These are phyloP conservation scores for Strix uralensis DNA, from an alignment of 2,113 vertebrate genomes.

Conservation along the genomic window DNA sequence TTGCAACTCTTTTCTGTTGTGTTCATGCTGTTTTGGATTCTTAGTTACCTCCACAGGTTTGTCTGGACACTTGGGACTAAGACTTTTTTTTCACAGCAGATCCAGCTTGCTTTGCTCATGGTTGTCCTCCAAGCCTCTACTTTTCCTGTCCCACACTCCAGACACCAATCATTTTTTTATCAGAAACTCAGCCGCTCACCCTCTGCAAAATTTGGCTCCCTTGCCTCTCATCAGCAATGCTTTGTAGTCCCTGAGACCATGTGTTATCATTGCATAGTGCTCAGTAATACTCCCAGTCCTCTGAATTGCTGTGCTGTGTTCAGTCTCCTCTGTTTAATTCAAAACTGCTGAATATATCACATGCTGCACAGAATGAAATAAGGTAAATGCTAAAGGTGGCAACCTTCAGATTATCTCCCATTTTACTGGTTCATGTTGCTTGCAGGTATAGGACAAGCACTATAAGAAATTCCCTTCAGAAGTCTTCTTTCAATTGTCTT, in stretches of 20 bases:
- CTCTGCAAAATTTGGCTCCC: background rate
- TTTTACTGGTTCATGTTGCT: background rate
- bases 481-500: background rate
- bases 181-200: background rate
- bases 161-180: background rate
- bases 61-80: background rate
- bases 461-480: background rate
- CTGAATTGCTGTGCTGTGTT: background rate
- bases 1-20: background rate
- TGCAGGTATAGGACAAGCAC: background rate
- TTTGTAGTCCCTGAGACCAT: background rate
- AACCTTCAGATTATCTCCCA: background rate
- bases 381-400: background rate
- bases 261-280: background rate
- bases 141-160: background rate
- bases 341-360: background rate
- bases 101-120: background rate
- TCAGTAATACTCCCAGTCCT: background rate
- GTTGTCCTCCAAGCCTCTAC: fast-evolving
- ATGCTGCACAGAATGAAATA: background rate
- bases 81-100: background rate
- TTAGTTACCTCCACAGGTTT: background rate
- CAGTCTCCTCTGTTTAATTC: background rate
- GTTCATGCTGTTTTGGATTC: background rate
- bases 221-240: background rate